Base-by-base conservation (phyloP, 2,888 invertebrate species). In the Anorthoa munda region DNA sequence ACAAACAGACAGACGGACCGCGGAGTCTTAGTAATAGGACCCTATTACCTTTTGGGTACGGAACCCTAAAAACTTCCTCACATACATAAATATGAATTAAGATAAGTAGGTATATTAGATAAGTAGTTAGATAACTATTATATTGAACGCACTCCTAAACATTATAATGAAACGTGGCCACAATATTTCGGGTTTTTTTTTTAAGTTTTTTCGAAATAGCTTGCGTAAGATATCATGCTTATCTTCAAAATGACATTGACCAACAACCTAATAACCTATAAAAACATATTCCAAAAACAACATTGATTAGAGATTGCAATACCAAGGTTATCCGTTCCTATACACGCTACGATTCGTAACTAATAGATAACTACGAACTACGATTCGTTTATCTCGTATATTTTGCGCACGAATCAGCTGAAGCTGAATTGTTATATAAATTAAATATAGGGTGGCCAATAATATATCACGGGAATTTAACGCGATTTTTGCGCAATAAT, bases 391-490 rank as follows among this genome's bases (percentile, higher is more conserved):
- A 80, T 60, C 59, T 75, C 12, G 1, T 4, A 53, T 4, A 51
- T 48, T 66, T 77, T 82, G 82, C 78, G 78, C 79, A 79, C 67
- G 53, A 65, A 50, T 56, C 45, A 9, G 15, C 31, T 31, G 39
- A 59, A 63, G 17, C 53, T 50, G 46, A 21, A 31, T 26, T 51
- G 11, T 56, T 65, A 66, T 56, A 50, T 63, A 66, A 60, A 79
- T 63, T 58, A 46, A 71, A 75, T 82, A 31, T 59, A n/a, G 39
- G 39, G 18, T 58, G 18, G 12, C 31, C 31, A n/a, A n/a, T n/a
- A n/a, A n/a, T n/a, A n/a, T n/a, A n/a, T n/a, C n/a, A n/a, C n/a
- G n/a, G n/a, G n/a, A n/a, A n/a, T n/a, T n/a, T n/a, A n/a, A n/a
- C n/a, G n/a, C n/a, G n/a, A n/a, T n/a, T n/a, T n/a, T n/a, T n/a